Evolutionary conservation across 2,113 vertebrate genomes (phyloP).

Genomic region (Melospiza georgiana): DNA sequence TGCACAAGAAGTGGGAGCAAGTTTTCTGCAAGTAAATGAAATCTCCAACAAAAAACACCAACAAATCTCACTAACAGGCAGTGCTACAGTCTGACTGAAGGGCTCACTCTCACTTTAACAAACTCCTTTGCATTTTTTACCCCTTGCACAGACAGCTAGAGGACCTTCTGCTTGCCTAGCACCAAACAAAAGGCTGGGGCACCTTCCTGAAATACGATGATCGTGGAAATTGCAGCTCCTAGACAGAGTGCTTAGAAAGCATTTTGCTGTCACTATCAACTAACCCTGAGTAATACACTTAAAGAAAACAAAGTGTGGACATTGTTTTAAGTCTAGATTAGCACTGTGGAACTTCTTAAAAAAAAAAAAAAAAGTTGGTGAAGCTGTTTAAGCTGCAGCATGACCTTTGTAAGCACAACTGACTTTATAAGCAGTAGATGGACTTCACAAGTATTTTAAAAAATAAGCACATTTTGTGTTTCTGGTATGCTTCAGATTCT

Average conservation of each 20-base stretch:
- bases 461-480: neutral
- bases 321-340: constrained; percentile 56
- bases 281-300: constrained; percentile 66
- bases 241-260: constrained; percentile 75
- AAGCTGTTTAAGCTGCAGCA: constrained; percentile 18
- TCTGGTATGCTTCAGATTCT: neutral
- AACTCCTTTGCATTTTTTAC: constrained; percentile 62
- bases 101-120: constrained; percentile 51
- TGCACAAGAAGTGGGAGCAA: neutral
- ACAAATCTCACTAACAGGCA: neutral
- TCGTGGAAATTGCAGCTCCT: constrained; percentile 76
- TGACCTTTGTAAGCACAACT: constrained; percentile 4
- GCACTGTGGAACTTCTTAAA: neutral
- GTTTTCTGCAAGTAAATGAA: constrained; percentile 35
- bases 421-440: neutral
- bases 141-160: constrained; percentile 70
- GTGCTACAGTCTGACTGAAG: neutral
- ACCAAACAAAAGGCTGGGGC: constrained; percentile 81
- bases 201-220: constrained; percentile 88
- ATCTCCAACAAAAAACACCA: neutral
- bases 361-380: neutral
- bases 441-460: neutral
- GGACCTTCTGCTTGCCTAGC: constrained; percentile 80
- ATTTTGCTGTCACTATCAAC: constrained; percentile 74
- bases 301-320: constrained; percentile 51